Evolutionary conservation across 2,113 vertebrate genomes (phyloP).

Genomic region (Garra rufa): DNA sequence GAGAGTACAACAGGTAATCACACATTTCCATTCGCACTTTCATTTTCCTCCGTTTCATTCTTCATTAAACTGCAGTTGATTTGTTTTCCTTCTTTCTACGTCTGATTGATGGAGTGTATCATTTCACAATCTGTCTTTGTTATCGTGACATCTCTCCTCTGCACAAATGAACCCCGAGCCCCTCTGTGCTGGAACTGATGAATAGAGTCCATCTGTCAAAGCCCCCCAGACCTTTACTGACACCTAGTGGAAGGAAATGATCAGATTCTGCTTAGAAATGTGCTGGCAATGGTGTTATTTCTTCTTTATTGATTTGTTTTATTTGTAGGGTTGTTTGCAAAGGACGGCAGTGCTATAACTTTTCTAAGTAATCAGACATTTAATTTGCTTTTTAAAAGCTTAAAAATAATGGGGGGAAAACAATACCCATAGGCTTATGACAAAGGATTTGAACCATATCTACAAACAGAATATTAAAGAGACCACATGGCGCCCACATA

Average conservation of each 20-base stretch:
- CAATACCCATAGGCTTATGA: too few species aligned
- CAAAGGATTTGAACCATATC: not conserved
- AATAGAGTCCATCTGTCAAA: slow-evolving; percentile 3
- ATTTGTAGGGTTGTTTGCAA: not conserved
- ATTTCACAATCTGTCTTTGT: slow-evolving; percentile 50
- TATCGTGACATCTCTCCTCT: slow-evolving; percentile 43
- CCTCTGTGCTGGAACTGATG: slow-evolving; percentile 26
- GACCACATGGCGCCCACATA: not conserved
- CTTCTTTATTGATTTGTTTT: not conserved
- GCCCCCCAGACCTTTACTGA: slow-evolving; percentile 38
- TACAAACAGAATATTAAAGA: not conserved
- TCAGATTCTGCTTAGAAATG: not conserved
- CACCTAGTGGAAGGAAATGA: slow-evolving; percentile 55
- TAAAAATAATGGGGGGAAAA: not conserved
- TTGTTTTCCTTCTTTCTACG: slow-evolving; percentile 24
- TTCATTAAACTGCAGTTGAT: slow-evolving; percentile 47
- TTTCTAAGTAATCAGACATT: not conserved
- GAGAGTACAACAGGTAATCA: slow-evolving; percentile 44
- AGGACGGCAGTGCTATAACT: not conserved
- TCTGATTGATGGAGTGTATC: slow-evolving; percentile 42
- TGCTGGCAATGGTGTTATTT: not conserved
- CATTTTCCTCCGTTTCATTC: slow-evolving; percentile 21
- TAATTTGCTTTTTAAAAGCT: not conserved
- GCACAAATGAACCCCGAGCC: slow-evolving; percentile 42
- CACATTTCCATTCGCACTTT: slow-evolving; percentile 32